These are phyloP conservation scores for Lapara coniferarum DNA, from an alignment of 2,888 invertebrate genomes.

Conservation along the genomic window DNA sequence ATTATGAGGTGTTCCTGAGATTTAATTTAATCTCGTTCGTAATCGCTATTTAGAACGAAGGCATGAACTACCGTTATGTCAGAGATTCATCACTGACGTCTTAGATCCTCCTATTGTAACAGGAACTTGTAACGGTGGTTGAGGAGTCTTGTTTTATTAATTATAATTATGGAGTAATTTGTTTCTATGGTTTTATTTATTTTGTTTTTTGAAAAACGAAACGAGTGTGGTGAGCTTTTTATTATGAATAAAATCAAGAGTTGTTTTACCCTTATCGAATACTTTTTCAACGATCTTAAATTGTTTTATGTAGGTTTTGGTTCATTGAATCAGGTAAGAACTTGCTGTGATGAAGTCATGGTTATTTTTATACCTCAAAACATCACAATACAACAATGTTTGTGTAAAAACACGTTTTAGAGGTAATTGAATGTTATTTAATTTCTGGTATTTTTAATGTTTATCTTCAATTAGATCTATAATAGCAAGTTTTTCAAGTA, in stretches of 20 bases:
- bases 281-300: too few species aligned
- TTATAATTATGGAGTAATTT: too few species aligned
- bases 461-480: not conserved
- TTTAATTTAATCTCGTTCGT: conserved; percentile 29
- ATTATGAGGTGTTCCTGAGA: conserved; percentile 12
- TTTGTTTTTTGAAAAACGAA: too few species aligned
- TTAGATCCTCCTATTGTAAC: conserved; percentile 50
- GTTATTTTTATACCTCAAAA: not conserved
- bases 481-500: too few species aligned
- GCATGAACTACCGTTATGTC: conserved; percentile 59
- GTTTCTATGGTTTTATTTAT: too few species aligned
- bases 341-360: not conserved
- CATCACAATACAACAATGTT: not conserved
- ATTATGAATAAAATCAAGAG: too few species aligned
- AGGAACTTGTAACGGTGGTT: conserved; percentile 15
- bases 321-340: not conserved
- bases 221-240: too few species aligned
- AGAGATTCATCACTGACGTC: conserved; percentile 58
- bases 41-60: conserved; percentile 39
- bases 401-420: not conserved
- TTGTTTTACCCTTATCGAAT: too few species aligned
- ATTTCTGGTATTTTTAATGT: not conserved
- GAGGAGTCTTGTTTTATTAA: not conserved
- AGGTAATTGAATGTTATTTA: not conserved
- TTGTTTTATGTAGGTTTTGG: not conserved